Evolutionary conservation across 1,140 invertebrate species (phyloP).

Genomic region (Drosophila fuyamai): DNA sequence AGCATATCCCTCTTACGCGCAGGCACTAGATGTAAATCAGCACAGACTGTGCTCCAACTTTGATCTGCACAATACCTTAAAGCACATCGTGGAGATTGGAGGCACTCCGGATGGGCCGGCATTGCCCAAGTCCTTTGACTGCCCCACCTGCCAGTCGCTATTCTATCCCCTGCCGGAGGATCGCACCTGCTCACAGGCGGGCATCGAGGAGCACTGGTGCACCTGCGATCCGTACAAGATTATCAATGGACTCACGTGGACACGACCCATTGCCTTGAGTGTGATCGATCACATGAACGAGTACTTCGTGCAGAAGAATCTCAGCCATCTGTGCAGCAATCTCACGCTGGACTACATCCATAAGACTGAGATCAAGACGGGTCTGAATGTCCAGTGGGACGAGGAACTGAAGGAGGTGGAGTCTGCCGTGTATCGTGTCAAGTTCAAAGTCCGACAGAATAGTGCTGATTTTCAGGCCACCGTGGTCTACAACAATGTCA

Average conservation of each 20-base stretch:
- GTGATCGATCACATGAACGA: conserved; percentile 85
- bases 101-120: conserved; percentile 24
- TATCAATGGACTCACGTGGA: conserved; percentile 65
- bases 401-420: conserved; percentile 18
- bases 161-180: conserved; percentile 87
- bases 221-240: conserved; percentile 87
- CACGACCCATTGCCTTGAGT: conserved; percentile 82
- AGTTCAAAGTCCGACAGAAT: conserved; percentile 72
- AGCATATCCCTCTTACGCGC: conserved; percentile 87
- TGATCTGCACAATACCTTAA: conserved; percentile 90
- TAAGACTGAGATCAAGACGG: conserved; percentile 44
- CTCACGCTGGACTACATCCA: conserved; percentile 40
- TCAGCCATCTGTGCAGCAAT: conserved; percentile 50
- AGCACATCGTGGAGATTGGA: conserved; percentile 84
- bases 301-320: conserved; percentile 53
- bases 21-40: conserved; percentile 90
- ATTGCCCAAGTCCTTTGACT: conserved; percentile 75
- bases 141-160: conserved; percentile 88
- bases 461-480: conserved; percentile 88
- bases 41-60: conserved; percentile 91
- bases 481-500: conserved; percentile 77
- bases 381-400: background rate
- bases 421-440: conserved; percentile 45
- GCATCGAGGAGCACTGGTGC: conserved; percentile 91
- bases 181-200: conserved; percentile 89